Base-by-base conservation (phyloP, 2,888 invertebrate species). In the Dolichopus griseipennis region DNA sequence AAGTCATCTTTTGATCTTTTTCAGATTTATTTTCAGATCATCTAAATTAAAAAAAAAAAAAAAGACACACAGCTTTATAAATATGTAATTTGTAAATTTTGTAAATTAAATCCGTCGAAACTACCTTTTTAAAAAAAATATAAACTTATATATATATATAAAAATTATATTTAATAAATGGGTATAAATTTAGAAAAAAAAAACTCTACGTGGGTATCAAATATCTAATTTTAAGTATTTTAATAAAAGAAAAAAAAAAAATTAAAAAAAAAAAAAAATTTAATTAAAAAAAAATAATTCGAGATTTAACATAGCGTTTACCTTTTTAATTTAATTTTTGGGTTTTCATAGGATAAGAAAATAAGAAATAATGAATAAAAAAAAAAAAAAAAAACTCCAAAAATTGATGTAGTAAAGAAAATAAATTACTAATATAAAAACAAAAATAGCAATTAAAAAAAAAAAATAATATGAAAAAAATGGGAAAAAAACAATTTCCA, bases 301-400 rank as follows among this genome's bases (percentile, higher is more conserved):
- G 52, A 52, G 52, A 52, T 52, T 52, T 52, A n/a, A 52, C n/a
- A 52, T 52, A 52, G 52, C 52, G 52, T 52, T 37, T 37, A 52
- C 52, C 52, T 18, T 52, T 52, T 15, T 41, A 15, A 12, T 52
- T 52, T 52, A 52, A 15, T 18, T 52, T 52, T 52, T 52, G 9
- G 18, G 6, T 52, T 52, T 52, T 52, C 6, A 52, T 52, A 52
- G 52, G 15, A 52, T 52, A 52, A 52, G 41, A 52, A 52, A 52
- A 52, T n/a, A 52, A 52, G 15, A 18, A 52, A 52, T 12, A 52
- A 52, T 18, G 12, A 52, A 52, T 15, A 52, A 18, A 41, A 41
- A 41, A 41, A 41, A 41, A 12, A 52, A 18, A 52, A 52, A 12
- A 52, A 52, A 52, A 52, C 15, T n/a, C n/a, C 52, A 15, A 52